Evolutionary conservation across 2,113 vertebrate genomes (phyloP).

Genomic region (Nyctibius bracteatus): DNA sequence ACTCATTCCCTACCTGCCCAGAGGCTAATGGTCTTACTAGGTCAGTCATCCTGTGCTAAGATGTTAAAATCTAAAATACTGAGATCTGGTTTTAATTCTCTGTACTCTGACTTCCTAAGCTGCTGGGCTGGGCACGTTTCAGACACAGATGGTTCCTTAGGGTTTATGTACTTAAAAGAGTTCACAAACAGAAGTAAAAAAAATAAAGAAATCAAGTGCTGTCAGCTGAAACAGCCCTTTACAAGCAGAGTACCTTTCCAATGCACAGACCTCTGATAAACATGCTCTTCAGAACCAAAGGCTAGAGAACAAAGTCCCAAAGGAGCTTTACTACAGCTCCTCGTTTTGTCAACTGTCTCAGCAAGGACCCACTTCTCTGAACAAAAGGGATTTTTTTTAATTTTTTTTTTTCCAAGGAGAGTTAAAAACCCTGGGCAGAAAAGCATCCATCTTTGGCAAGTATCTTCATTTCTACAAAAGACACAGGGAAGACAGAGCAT

Average conservation of each 20-base stretch:
- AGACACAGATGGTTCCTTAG: conserved; percentile 15
- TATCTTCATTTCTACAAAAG: background rate
- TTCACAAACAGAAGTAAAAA: background rate
- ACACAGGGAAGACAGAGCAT: background rate
- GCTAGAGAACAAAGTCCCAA: background rate
- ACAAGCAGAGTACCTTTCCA: background rate
- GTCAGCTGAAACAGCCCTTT: background rate
- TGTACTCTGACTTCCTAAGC: conserved; percentile 30
- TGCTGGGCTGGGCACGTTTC: conserved; percentile 39
- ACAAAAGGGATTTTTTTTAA: background rate
- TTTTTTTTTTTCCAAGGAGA: background rate
- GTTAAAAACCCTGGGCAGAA: background rate
- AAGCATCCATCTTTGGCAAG: background rate
- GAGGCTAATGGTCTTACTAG: background rate
- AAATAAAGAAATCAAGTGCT: background rate
- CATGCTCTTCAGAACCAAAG: background rate
- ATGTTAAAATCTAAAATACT: background rate
- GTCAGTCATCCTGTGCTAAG: background rate
- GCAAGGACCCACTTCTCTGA: background rate
- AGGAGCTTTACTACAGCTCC: background rate
- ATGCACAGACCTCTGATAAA: background rate
- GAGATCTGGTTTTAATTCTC: conserved; percentile 52
- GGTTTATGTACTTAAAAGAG: background rate
- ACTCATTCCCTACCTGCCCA: background rate
- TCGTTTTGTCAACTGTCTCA: background rate